Evolutionary conservation across 2,113 vertebrate species (phyloP), one percentile per base, ranked within the genome.

Genomic region (Corythoichthys intestinalis): DNA sequence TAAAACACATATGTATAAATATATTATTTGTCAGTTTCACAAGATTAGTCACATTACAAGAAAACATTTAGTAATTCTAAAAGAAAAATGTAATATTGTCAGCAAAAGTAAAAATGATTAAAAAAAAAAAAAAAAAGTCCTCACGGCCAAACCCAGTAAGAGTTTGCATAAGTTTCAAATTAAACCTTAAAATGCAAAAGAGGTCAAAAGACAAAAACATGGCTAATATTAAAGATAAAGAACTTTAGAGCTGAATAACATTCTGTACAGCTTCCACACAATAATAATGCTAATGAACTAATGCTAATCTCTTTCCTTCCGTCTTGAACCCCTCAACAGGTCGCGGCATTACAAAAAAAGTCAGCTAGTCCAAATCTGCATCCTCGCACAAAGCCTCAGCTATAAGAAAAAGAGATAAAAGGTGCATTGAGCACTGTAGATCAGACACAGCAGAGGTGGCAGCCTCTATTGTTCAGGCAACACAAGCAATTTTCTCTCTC

Each of bases 401-500:
- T 39, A 48, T 69, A 69, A 83, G 74, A 80, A 76, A 77, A 66
- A 66, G 77, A 82, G 72, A 59, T n/a, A 69, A 71, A 83, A 76
- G 75, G 56, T 49, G 71, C 44, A 83, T 72, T 76, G 77, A 75
- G 41, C 71, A 35, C 52, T 76, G 76, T 66, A 50, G 46, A 72
- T 82, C 66, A 52, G 65, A 80, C 58, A 61, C 54, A 72, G 72
- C 64, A 58, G 41, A 68, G 54, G 67, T 38, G 48, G n/a, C 9
- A 15, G 20, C 54, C 65, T 79, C 82, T 78, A 81, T 84, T 70
- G 71, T 63, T 76, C 62, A 72, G 64, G 64, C 54, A 65, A 82
- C 70, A 70, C 77, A 74, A 70, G 66, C 67, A 74, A 76, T 78
- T 81, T 73, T 37, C 69, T 67, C 6, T 81, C 76, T 81, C 81